Percentiles rank a stretch among this genome's conserved stretches.
These are phyloP conservation scores for Synaphobranchus kaupii DNA, from an alignment of 2,797 vertebrate species.

Conservation along the genomic window DNA sequence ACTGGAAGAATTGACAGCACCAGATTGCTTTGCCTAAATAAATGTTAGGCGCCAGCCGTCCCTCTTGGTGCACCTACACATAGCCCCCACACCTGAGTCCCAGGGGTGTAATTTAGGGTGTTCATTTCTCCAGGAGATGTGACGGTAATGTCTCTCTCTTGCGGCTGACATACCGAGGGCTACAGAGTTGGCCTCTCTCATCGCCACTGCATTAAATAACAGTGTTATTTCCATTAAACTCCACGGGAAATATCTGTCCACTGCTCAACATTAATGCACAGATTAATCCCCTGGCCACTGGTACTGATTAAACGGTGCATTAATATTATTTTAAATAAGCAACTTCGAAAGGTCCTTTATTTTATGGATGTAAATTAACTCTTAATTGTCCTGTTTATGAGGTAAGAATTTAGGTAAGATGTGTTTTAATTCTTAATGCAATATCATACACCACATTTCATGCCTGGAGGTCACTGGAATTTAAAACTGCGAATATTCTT, in stretches of 20 bases:
- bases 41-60: constrained; percentile 16
- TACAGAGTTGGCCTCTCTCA: neutral
- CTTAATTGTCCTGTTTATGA: neutral
- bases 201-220: constrained; percentile 9
- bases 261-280: neutral
- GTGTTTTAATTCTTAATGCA: neutral
- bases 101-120: constrained; percentile 8
- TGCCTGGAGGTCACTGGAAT: neutral
- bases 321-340: neutral
- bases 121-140: constrained; percentile 4
- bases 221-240: neutral
- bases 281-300: neutral
- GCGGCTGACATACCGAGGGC: neutral
- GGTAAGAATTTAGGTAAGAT: neutral
- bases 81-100: neutral
- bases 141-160: constrained; percentile 21
- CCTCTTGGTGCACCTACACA: neutral
- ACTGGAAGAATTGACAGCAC: constrained; percentile 20
- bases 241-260: neutral
- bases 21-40: constrained; percentile 35
- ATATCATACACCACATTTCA: neutral
- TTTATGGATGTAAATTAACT: neutral
- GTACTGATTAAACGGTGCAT: neutral
- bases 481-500: neutral
- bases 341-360: too few relatives aligned